A percentile compares a stretch with the other conserved stretches of the same genome.
These are phyloP conservation scores for Acrobasis consociella DNA, from an alignment of 2,888 invertebrate species.

Conservation along the genomic window DNA sequence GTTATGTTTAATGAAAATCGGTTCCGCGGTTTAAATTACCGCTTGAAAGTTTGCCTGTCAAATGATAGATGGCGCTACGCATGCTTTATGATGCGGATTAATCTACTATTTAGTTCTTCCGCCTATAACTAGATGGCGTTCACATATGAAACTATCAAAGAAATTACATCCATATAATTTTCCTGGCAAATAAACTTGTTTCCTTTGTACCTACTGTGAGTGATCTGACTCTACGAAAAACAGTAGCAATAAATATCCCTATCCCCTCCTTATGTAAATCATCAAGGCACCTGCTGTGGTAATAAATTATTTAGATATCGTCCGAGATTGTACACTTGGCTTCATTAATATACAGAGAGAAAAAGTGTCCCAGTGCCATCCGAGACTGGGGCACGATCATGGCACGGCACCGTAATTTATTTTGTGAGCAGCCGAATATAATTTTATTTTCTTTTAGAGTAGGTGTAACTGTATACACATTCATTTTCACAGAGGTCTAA, in stretches of 20 bases:
- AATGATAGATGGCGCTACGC: too few relatives aligned
- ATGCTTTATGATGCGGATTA: too few relatives aligned
- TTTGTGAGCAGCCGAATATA: slow-evolving; percentile 23
- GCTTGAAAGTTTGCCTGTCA: too few relatives aligned
- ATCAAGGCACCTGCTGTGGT: slow-evolving; percentile 67
- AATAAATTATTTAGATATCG: slow-evolving; percentile 76
- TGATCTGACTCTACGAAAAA: slow-evolving; percentile 55
- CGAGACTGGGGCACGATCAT: slow-evolving; percentile 39
- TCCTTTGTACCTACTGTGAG: slow-evolving; percentile 24
- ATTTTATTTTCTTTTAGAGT: background rate
- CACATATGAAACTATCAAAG: too few relatives aligned
- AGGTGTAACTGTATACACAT: too few relatives aligned
- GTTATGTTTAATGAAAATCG: too few relatives aligned
- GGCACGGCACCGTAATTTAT: slow-evolving; percentile 44
- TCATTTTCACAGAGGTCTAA: too few relatives aligned
- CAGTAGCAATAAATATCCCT: slow-evolving; percentile 54
- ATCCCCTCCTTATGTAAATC: slow-evolving; percentile 62
- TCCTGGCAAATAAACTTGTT: too few relatives aligned
- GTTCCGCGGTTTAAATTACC: too few relatives aligned
- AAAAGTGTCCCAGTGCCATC: slow-evolving; percentile 51
- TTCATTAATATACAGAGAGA: slow-evolving; percentile 73
- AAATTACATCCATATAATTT: too few relatives aligned
- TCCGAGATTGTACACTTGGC: slow-evolving; percentile 62
- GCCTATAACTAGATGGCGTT: too few relatives aligned
- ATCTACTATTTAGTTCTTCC: too few relatives aligned